Evolutionary conservation across 2,797 vertebrate genomes (phyloP).

Genomic region (Halcyon smyrnensis): DNA sequence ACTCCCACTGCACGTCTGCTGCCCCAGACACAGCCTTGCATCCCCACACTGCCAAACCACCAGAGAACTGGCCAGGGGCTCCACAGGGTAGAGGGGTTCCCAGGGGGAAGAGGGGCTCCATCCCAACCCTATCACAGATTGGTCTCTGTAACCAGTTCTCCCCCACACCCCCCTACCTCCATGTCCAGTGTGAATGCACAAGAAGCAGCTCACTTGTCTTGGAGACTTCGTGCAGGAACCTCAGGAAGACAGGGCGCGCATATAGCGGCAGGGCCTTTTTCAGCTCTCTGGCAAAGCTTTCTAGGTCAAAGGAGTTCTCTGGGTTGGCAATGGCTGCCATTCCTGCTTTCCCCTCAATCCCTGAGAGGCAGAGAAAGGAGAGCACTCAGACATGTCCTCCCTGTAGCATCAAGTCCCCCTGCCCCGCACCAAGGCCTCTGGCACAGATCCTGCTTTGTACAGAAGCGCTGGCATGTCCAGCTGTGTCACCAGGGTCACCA

Average conservation of each 20-base stretch:
- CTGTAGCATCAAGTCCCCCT: not conserved
- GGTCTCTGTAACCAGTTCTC: not conserved
- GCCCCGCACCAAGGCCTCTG: not conserved
- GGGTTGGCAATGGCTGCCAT: conserved; percentile 94
- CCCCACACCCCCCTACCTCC: not conserved
- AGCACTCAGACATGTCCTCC: not conserved
- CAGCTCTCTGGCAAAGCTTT: conserved; percentile 85
- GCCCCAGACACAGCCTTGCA: not conserved
- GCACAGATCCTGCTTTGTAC: not conserved
- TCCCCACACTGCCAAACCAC: not conserved
- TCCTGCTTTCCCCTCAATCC: conserved; percentile 93
- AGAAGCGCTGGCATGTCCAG: fast-evolving
- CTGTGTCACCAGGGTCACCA: not conserved
- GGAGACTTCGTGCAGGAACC: conserved; percentile 89
- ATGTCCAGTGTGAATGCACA: fast-evolving
- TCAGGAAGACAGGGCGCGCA: conserved; percentile 90
- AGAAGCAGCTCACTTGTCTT: conserved; percentile 86
- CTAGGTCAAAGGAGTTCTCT: conserved; percentile 82
- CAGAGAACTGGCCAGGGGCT: not conserved
- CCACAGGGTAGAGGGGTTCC: not conserved
- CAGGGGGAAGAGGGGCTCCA: not conserved
- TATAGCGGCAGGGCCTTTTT: conserved; percentile 90
- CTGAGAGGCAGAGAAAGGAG: conserved; percentile 69
- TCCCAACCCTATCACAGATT: not conserved
- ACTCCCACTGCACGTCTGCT: not conserved